These are phyloP conservation scores for Eupithecia subfuscata DNA, from an alignment of 2,888 invertebrate species.

Conservation along the genomic window DNA sequence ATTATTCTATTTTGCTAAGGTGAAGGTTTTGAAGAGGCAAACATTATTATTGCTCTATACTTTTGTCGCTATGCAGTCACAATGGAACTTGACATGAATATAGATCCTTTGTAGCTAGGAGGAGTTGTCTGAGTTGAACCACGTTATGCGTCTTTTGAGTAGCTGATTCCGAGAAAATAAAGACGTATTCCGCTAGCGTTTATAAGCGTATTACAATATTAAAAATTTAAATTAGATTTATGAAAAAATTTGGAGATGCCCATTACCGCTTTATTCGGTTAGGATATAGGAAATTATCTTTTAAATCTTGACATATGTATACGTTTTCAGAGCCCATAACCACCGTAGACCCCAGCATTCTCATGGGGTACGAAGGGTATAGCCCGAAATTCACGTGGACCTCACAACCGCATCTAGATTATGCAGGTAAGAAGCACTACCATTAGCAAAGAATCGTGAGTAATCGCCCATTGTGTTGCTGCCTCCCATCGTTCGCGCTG, in stretches of 20 bases:
- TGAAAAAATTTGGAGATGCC: too few relatives aligned
- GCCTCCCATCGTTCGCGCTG: too few relatives aligned
- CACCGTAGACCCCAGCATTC: constrained; percentile 10
- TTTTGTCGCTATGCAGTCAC: background rate
- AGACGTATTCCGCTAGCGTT: background rate
- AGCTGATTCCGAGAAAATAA: background rate
- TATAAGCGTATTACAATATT: background rate
- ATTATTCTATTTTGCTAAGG: background rate
- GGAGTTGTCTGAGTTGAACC: too few relatives aligned
- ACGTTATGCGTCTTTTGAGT: background rate
- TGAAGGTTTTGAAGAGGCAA: background rate
- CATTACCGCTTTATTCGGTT: background rate
- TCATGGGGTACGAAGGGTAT: constrained; percentile 85
- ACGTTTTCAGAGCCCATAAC: constrained; percentile 21
- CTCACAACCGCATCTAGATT: constrained; percentile 97
- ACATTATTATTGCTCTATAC: background rate
- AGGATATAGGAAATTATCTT: background rate
- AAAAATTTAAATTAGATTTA: background rate
- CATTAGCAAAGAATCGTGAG: background rate
- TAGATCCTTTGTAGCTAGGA: background rate
- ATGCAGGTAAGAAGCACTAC: constrained; percentile 85
- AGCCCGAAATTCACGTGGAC: constrained; percentile 95
- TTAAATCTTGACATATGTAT: background rate
- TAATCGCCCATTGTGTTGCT: too few relatives aligned
- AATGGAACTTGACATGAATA: background rate